A percentile compares a stretch with the other conserved stretches of the same genome.
These are phyloP conservation scores for Drosophila arawakana DNA, from an alignment of 1,140 invertebrate genomes.

Conservation along the genomic window DNA sequence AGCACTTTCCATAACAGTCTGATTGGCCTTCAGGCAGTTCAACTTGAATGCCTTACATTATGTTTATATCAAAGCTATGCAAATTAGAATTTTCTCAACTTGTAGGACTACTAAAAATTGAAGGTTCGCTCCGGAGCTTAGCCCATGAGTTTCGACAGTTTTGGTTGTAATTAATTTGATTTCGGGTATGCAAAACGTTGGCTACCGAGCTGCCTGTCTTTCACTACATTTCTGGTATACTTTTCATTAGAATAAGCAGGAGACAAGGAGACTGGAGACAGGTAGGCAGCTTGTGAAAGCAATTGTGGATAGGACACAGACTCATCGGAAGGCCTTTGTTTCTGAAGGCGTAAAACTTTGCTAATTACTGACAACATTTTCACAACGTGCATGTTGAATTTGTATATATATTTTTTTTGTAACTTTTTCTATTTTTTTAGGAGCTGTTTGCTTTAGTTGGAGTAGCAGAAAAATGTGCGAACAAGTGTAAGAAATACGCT, in stretches of 20 bases:
- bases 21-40: background rate
- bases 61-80: slow-evolving; percentile 46
- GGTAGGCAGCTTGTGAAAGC: slow-evolving; percentile 17
- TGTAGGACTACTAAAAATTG: slow-evolving; percentile 9
- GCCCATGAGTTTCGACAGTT: slow-evolving; percentile 9
- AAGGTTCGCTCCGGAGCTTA: background rate
- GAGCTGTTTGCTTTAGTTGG: slow-evolving; percentile 33
- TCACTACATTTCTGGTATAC: slow-evolving; percentile 47
- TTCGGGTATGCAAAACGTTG: slow-evolving; percentile 17
- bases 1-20: background rate
- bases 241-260: slow-evolving; percentile 55
- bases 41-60: slow-evolving; percentile 11
- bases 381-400: slow-evolving; percentile 63
- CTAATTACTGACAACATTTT: slow-evolving; percentile 82
- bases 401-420: slow-evolving; percentile 16
- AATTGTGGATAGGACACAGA: slow-evolving; percentile 34
- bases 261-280: background rate
- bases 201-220: slow-evolving; percentile 21
- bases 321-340: slow-evolving; percentile 65
- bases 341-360: slow-evolving; percentile 75
- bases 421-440: slow-evolving; percentile 15
- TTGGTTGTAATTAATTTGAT: slow-evolving; percentile 61
- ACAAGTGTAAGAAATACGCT: background rate
- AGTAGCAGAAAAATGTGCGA: slow-evolving; percentile 27
- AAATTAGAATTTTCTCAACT: slow-evolving; percentile 39